Conservation (phyloP, 1,140 invertebrate genomes). For the Sesamia nonagrioides region DNA sequence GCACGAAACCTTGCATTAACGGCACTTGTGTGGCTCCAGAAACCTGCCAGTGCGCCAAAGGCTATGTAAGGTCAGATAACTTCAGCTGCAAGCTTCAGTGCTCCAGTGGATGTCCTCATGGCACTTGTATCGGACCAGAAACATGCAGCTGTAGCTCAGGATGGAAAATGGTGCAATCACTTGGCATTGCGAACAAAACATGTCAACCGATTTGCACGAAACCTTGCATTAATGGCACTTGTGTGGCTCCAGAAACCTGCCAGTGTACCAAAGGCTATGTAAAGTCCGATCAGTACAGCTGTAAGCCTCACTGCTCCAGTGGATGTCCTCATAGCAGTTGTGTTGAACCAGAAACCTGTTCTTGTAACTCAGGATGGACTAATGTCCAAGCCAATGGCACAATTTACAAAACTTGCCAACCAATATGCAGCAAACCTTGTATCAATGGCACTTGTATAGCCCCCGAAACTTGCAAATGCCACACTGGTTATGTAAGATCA, state of each 20-base stretch:
- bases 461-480: too few relatives aligned
- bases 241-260: conserved; percentile 68
- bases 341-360: conserved; percentile 63
- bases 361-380: background rate
- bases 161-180: background rate
- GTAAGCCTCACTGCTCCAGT: conserved; percentile 75
- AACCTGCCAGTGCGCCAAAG: conserved; percentile 51
- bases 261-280: conserved; percentile 62
- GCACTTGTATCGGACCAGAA: background rate
- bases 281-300: conserved; percentile 56
- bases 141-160: conserved; percentile 54
- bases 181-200: background rate
- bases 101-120: conserved; percentile 10
- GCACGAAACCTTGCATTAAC: conserved; percentile 60
- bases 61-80: conserved; percentile 44
- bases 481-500: too few relatives aligned
- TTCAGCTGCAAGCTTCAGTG: conserved; percentile 26
- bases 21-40: conserved; percentile 62
- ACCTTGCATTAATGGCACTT: conserved; percentile 54
- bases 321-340: conserved; percentile 79
- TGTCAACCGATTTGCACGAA: conserved; percentile 34
- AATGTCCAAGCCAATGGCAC: too few relatives aligned
- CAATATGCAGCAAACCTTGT: too few relatives aligned
- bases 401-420: too few relatives aligned
- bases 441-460: too few relatives aligned